Base-by-base conservation (phyloP, 2,888 invertebrate genomes). In the Meiosimyza decipiens region DNA sequence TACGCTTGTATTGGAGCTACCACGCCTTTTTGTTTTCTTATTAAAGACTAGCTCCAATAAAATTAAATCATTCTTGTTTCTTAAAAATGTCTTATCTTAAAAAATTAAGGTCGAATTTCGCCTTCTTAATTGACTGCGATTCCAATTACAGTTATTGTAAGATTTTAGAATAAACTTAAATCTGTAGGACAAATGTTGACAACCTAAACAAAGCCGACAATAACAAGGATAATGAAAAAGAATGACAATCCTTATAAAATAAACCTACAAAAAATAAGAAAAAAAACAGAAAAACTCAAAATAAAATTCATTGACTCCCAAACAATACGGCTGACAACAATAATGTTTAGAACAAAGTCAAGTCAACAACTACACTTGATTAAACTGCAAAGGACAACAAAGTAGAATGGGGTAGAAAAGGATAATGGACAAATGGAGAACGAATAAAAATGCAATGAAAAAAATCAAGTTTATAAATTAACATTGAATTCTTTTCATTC, bases 391-490 rank as follows among this genome's bases (percentile, higher is more conserved):
- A 55, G 64, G 33, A 60, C 18, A 60, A 65, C 15, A 69, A 68
- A 47, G 9, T 5, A 40, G 40, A 40, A 9, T 40, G 40, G 40
- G 9, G 9, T 40, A 40, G 9, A 40, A 40, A 40, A 40, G 40
- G 7, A 40, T 40, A 40, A 40, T 40, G 9, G 40, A 40, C 40
- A 40, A 40, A 40, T 40, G 9, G 40, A 40, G 4, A 40, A 40
- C 40, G 9, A 40, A 40, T 40, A 40, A 40, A 40, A 57, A 71
- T 33, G 16, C 47, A 71, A 65, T 55, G 65, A 15, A 70, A 72
- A 72, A 69, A 73, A 47, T n/a, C 22, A 63, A 28, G 63, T 70
- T 70, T 70, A 70, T 64, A 71, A 71, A 64, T 71, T 71, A 71
- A 71, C 71, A 65, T 71, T 71, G 71, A 65, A 65, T 71, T 65